Evolutionary conservation across 2,113 vertebrate species (phyloP).

Genomic region (Sinocyclocheilus anshuiensis): DNA sequence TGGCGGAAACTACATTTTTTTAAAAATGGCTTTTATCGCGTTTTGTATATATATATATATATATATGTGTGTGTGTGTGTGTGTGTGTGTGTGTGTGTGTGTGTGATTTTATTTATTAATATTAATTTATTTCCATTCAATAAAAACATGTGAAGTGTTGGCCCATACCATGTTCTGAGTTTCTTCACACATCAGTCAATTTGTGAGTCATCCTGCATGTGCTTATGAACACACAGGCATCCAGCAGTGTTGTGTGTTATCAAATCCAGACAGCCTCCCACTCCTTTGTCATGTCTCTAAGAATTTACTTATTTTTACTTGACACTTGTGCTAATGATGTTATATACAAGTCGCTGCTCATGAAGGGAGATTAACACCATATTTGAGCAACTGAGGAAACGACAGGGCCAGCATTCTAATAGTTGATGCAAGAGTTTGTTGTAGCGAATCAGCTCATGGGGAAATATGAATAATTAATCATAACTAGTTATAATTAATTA

Average conservation of each 20-base stretch:
- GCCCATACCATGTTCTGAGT: neutral
- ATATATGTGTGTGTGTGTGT: too few species aligned
- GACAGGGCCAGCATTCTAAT: slow-evolving; percentile 14
- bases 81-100: too few species aligned
- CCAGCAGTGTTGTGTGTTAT: slow-evolving; percentile 34
- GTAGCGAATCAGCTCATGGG: too few species aligned
- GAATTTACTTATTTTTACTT: slow-evolving; percentile 29
- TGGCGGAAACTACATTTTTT: too few species aligned
- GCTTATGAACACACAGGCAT: slow-evolving; percentile 16
- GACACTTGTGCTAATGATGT: slow-evolving; percentile 43
- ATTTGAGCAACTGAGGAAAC: slow-evolving; percentile 23
- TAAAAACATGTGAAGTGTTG: neutral
- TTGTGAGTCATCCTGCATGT: neutral
- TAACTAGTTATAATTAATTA: too few species aligned
- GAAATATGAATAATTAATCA: too few species aligned
- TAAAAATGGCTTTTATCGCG: too few species aligned
- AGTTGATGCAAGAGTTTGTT: slow-evolving; percentile 52
- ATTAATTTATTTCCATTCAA: too few species aligned
- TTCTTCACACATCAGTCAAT: slow-evolving; percentile 13
- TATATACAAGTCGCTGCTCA: slow-evolving; percentile 42
- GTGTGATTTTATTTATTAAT: too few species aligned
- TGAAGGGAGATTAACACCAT: slow-evolving; percentile 35
- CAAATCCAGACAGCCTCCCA: slow-evolving; percentile 33
- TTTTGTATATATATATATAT: too few species aligned
- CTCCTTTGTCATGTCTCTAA: slow-evolving; percentile 39